Base-by-base conservation (phyloP, 1,140 invertebrate species). In the Cataglyphis hispanica region DNA sequence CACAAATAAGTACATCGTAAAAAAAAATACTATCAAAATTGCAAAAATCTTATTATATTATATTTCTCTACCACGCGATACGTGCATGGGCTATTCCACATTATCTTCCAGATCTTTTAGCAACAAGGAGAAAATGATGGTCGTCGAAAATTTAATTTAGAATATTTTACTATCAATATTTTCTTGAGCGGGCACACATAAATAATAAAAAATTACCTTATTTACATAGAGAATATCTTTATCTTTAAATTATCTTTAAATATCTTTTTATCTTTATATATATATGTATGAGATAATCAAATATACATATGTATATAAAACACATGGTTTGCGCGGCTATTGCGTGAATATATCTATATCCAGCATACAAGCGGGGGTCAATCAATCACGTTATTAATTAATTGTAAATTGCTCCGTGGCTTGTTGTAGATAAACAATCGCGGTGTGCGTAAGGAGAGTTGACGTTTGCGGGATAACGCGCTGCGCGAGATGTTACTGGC, bases 1-100 rank as follows among this genome's bases (percentile, higher is more conserved):
- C n/a, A 8, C 3, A 22, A 10, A n/a, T 75, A 69, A 77, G 50
- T 64, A n/a, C 27, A 16, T 87, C 64, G 22, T 87, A 87, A 88
- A 87, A 19, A 87, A 19, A 72, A 19, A 11, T 2, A 31, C 22
- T 19, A 34, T n/a, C 53, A 27, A 10, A 11, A 10, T 37, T 25
- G 22, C 13, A 13, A 64, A 87, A 60, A 87, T 61, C 16, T 1
- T 19, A 50, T 50, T 50, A 50, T 34, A 64, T 43, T 16, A 8
- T 60, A 75, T 25, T 34, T 56, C 40, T 1, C 1, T 46, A 1
- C 10, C 40, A 16, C 34, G 11, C 56, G 16, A 46, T 46, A 27
- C 46, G 16, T 27, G 5, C 46, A 11, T 27, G 5, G 13, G 11
- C 61, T 19, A 34, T 19, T 53, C 11, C 25, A 22, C 10, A 22